Conservation (phyloP, 1,140 invertebrate species). For the Bombus ignitus region DNA sequence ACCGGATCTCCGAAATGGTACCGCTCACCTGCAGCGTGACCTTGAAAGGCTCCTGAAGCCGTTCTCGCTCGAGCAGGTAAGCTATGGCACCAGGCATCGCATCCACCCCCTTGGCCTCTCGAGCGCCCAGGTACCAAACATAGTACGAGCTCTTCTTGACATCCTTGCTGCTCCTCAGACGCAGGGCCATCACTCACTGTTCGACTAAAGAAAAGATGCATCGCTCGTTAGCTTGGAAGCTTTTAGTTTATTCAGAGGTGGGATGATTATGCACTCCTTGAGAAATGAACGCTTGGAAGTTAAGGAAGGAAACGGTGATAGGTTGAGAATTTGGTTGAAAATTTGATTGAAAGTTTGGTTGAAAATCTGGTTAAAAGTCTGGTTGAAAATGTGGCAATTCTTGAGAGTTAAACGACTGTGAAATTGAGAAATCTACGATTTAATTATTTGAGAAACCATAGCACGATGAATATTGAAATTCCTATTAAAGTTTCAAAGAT, state of each 20-base stretch:
- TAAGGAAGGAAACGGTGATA: background rate
- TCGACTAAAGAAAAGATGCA: constrained; percentile 30
- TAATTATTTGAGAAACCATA: background rate
- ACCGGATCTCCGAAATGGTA: constrained; percentile 68
- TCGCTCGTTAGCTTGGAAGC: background rate
- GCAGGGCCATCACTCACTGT: constrained; percentile 81
- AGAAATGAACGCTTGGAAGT: background rate
- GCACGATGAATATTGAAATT: background rate
- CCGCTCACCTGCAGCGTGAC: constrained; percentile 87
- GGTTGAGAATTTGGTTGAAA: background rate
- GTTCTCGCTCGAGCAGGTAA: constrained; percentile 92
- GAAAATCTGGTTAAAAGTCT: too few species aligned
- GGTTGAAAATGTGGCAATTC: background rate
- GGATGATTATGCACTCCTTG: background rate
- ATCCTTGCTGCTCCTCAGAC: constrained; percentile 89
- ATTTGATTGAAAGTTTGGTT: background rate
- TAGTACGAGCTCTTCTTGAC: constrained; percentile 98
- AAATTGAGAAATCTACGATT: background rate
- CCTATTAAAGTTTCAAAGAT: too few species aligned
- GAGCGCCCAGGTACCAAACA: constrained; percentile 98
- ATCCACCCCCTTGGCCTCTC: constrained; percentile 92
- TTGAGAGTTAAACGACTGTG: background rate
- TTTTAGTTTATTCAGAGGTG: background rate
- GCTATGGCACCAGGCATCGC: constrained; percentile 92
- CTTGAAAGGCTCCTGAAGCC: constrained; percentile 95